phyloP scores from a whole-genome alignment of 2,113 vertebrate species.

The Macrotis lagotis region DNA sequence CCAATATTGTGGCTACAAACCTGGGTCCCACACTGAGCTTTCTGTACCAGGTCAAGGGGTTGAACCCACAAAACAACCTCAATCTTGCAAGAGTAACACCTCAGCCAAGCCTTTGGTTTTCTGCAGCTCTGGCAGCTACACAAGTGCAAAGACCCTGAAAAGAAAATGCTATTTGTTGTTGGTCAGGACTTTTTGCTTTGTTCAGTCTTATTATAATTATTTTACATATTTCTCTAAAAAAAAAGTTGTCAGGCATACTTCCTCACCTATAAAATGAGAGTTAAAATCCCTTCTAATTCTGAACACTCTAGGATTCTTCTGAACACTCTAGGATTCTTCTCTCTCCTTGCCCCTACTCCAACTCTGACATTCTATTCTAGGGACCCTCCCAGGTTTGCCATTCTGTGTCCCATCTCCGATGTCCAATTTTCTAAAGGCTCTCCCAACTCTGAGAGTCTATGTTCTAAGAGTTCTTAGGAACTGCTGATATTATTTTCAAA shows the following conservation, averaged over 20 bases:
- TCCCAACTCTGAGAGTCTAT: background rate
- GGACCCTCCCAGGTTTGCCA: background rate
- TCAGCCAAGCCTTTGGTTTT: background rate
- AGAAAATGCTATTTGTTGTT: background rate
- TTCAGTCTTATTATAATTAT: background rate
- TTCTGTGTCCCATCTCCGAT: background rate
- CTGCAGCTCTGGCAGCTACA: background rate
- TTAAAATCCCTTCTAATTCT: background rate
- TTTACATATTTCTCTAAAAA: background rate
- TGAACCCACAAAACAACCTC: background rate
- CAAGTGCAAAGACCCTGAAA: background rate
- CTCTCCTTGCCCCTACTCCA: background rate
- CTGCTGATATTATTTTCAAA: too few species aligned
- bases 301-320: background rate
- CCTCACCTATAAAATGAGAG: background rate
- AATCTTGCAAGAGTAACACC: accelerated
- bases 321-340: background rate
- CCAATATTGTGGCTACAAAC: background rate
- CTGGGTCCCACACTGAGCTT: background rate
- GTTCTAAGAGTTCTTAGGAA: background rate
- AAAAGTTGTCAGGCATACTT: background rate
- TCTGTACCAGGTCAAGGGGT: accelerated
- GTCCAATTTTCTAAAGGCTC: too few species aligned
- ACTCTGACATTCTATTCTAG: background rate
- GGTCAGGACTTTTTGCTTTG: background rate